Percentiles rank a stretch among this genome's conserved stretches.
These are phyloP conservation scores for Smithornis capensis DNA, from an alignment of 2,113 vertebrate genomes.

Conservation along the genomic window DNA sequence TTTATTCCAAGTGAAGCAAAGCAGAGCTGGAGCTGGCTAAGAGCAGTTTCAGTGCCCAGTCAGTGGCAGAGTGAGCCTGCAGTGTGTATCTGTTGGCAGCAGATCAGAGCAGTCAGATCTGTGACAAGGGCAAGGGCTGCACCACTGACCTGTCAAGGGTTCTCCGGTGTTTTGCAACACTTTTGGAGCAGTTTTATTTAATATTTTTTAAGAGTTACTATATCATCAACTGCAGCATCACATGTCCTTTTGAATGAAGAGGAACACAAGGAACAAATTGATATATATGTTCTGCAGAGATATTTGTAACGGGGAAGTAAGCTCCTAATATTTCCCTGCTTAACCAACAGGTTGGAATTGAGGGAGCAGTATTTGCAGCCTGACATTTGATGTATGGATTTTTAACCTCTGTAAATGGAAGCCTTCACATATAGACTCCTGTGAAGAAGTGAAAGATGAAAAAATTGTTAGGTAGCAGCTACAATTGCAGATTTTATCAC, in stretches of 20 bases:
- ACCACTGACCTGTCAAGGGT: not conserved
- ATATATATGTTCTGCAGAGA: not conserved
- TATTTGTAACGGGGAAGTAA: not conserved
- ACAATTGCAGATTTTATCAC: not conserved
- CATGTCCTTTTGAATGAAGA: not conserved
- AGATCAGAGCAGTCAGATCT: not conserved
- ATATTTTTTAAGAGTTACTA: not conserved
- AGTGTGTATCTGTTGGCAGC: not conserved
- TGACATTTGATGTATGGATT: not conserved
- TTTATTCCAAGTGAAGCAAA: not conserved
- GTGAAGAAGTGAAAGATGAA: not conserved
- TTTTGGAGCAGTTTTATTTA: not conserved
- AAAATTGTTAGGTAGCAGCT: not conserved
- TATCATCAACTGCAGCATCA: not conserved
- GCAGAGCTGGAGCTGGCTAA: not conserved
- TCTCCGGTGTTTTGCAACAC: not conserved
- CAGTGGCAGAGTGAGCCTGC: not conserved
- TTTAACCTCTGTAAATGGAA: not conserved
- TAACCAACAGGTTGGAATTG: not conserved
- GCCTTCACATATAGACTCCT: not conserved
- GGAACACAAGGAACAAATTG: not conserved
- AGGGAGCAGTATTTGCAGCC: not conserved
- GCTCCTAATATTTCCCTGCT: not conserved
- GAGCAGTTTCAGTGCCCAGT: not conserved
- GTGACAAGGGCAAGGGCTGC: not conserved